A percentile compares a stretch with the other conserved stretches of the same genome.
Evolutionary conservation across 2,888 invertebrate species (phyloP).

Genomic region (Agonopterix subpropinquella): DNA sequence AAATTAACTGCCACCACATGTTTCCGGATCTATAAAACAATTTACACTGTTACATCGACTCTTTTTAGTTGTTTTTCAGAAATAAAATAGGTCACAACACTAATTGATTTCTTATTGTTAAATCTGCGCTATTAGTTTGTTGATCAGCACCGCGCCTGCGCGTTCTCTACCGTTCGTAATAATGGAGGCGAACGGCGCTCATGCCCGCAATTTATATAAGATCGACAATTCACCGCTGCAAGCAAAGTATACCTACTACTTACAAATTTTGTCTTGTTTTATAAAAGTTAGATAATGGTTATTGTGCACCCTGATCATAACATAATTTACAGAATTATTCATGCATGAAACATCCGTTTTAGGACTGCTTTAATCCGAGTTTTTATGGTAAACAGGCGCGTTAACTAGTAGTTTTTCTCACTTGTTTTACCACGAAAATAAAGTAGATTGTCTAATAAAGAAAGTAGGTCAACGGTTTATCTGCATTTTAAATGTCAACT

Average conservation of each 20-base stretch:
- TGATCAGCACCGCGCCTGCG: conserved; percentile 43
- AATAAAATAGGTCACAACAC: conserved; percentile 22
- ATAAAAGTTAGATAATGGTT: conserved; percentile 55
- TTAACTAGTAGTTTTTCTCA: not conserved
- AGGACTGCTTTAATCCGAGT: conserved; percentile 19
- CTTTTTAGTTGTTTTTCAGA: conserved; percentile 4
- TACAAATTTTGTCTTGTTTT: conserved; percentile 50
- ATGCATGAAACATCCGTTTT: conserved; percentile 40
- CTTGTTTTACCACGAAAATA: conserved; percentile 10
- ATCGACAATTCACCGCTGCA: conserved; percentile 44
- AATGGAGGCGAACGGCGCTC: conserved; percentile 49
- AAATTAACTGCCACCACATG: conserved; percentile 37
- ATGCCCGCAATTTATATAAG: conserved; percentile 60
- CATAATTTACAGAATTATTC: conserved; percentile 30
- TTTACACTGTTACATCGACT: conserved; percentile 19
- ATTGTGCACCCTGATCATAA: conserved; percentile 37
- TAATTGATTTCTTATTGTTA: conserved; percentile 17
- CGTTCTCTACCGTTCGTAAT: conserved; percentile 38
- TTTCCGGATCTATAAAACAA: conserved; percentile 16
- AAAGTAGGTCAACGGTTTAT: conserved; percentile 13
- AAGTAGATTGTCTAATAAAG: conserved; percentile 15
- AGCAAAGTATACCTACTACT: conserved; percentile 35
- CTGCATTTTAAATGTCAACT: no score
- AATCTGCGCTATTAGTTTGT: conserved; percentile 24
- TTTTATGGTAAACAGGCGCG: conserved; percentile 14